Evolutionary conservation across 2,113 vertebrate genomes (phyloP).

Genomic region (Alexandromys fortis): DNA sequence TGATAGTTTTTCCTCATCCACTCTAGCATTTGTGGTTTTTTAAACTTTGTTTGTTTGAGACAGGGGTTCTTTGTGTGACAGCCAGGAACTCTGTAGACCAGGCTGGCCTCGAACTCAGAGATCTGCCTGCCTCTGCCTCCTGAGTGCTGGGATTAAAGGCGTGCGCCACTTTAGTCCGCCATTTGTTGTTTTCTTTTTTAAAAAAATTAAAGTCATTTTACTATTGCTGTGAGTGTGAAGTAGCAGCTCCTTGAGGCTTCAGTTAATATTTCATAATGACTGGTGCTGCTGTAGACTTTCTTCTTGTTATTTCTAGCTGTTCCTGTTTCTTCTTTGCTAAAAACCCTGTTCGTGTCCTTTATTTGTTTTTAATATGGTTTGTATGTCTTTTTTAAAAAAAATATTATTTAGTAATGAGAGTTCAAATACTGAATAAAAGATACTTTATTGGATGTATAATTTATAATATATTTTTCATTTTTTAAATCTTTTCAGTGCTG

Average conservation of each 20-base stretch:
- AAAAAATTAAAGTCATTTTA: background rate
- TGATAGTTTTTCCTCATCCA: background rate
- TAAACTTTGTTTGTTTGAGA: background rate
- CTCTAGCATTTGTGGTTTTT: background rate
- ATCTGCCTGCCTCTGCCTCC: background rate
- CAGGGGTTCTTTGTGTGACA: background rate
- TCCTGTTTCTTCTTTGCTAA: conserved; percentile 21
- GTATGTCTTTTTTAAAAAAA: background rate
- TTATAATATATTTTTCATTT: conserved; percentile 12
- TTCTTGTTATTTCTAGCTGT: background rate
- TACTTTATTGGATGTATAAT: background rate
- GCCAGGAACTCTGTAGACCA: background rate
- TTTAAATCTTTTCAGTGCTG: background rate
- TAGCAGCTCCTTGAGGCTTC: background rate
- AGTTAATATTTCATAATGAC: background rate
- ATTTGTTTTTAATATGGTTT: background rate
- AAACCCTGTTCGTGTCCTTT: background rate
- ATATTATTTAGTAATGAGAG: background rate
- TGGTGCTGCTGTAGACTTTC: background rate
- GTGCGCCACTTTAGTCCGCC: background rate
- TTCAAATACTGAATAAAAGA: conserved; percentile 22
- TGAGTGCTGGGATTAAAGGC: background rate
- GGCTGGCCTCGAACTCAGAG: background rate
- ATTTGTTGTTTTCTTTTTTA: background rate
- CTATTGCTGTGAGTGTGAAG: background rate